Evolutionary conservation across 2,113 vertebrate genomes (phyloP), one percentile per base, ranked within the genome.

Genomic region (Daubentonia madagascariensis): DNA sequence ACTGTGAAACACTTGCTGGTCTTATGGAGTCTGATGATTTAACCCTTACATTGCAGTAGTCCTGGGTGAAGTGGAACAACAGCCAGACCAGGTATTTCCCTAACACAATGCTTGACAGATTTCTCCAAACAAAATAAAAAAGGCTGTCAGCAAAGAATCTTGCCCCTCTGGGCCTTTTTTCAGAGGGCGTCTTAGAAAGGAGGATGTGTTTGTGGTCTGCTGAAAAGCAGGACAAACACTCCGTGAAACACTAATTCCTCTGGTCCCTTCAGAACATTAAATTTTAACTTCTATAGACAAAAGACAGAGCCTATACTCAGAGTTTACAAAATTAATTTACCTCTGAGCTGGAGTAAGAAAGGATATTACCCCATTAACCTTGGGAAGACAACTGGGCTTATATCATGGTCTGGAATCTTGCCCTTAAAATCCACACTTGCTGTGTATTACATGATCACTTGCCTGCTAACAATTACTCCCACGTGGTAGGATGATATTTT

Each of bases 401-500:
- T 89, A 72, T 94, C 94, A 93, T 92, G 83, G 91, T 96, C 93
- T 98, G 95, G 93, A 97, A 96, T 96, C 94, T 89, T 96, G 96
- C 97, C 95, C 79, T 97, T 93, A 95, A 97, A 98, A 79, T 97
- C 87, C 89, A 80, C 25, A 97, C 92, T 86, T 91, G 50, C 96
- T 96, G 22, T 72, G 25, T 65, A 97, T 91, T 59, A 1, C 12
- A 35, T 63, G 86, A 92, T 96, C 75, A 91, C 76, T 86, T 97
- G 16, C 37, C 67, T 63, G 96, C 54, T 97, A 97, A 97, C 87
- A 96, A 28, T 92, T 89, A 83, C 22, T 63, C 40, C 89, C 92
- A 90, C 97, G 94, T 96, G 57, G 5, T 25, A 83, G 45, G 22
- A 79, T 88, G 59, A 25, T 17, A 75, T 97, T 92, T 59, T 43